Evolutionary conservation across 1,140 invertebrate species (phyloP), one percentile per base, ranked within the genome.

Genomic region (Maconellicoccus hirsutus): DNA sequence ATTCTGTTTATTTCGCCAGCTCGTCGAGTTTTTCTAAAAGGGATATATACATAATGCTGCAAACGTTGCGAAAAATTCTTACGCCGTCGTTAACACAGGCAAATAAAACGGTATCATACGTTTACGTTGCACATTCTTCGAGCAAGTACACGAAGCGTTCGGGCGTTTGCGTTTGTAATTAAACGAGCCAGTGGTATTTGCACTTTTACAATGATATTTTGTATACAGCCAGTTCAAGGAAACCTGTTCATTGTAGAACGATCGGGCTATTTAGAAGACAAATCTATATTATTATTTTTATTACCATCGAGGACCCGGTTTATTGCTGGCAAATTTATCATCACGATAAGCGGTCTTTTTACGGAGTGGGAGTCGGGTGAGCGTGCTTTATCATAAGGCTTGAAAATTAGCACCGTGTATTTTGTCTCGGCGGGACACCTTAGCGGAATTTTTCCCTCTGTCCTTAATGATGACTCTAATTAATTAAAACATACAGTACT

Each of bases 301-400:
- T 16, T 14, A 16, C 42, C 42, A 52, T 52, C 42, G 42, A 16
- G 29, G 12, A 16, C 12, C 42, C 16, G 42, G 2, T 52, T 52
- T 52, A 52, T 14, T 52, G 12, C 42, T 3, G 42, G 42, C n/a
- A 52, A 14, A 52, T 52, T 52, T 52, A 52, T 52, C 42, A 8
- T 52, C 42, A 19, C 42, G n/a, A 52, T 52, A 52, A 52, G 42
- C 42, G 42, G 42, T 52, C 42, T 52, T 52, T 52, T 52, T 52
- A 52, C 42, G 16, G 42, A 52, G 42, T 52, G 42, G 42, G 42
- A 52, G 42, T 52, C 4, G 42, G 10, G 42, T n/a, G n/a, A 52
- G n/a, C 42, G 42, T 52, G 42, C n/a, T 52, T 52, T 8, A 52
- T 52, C 42, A 16, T 16, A 16, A 52, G 42, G 42, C 2, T n/a